These are phyloP conservation scores for Neoarius graeffei DNA, from an alignment of 2,113 vertebrate species.

Conservation along the genomic window DNA sequence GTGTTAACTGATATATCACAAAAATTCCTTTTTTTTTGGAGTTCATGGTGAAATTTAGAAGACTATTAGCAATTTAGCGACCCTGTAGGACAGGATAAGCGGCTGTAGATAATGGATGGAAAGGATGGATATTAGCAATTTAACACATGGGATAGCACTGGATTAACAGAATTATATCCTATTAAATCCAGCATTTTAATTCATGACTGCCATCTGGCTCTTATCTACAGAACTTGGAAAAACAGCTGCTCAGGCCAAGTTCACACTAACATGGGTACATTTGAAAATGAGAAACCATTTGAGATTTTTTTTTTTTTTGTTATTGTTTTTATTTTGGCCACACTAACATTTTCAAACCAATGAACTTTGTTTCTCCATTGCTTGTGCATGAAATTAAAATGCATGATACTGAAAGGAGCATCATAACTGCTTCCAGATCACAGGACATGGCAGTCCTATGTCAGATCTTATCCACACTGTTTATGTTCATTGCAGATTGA, in stretches of 20 bases:
- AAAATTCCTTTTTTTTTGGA: background rate
- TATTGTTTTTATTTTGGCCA: background rate
- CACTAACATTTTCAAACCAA: background rate
- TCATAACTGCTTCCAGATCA: background rate
- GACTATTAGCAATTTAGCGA: background rate
- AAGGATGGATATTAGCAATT: background rate
- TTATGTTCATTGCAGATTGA: background rate
- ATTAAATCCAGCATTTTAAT: constrained; percentile 12
- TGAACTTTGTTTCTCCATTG: background rate
- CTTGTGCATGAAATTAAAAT: background rate
- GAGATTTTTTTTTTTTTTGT: background rate
- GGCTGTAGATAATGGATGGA: no score
- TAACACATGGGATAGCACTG: background rate
- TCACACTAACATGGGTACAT: background rate
- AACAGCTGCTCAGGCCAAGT: background rate
- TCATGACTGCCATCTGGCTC: constrained; percentile 9
- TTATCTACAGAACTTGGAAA: background rate
- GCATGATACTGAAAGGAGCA: background rate
- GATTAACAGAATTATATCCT: constrained; percentile 13
- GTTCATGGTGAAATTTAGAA: background rate
- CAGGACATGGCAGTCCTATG: background rate
- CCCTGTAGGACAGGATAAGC: no score
- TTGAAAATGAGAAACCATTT: background rate
- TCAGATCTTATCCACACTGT: background rate
- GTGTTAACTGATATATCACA: background rate